Conservation (phyloP, 2,113 vertebrate species). For the Colius striatus region DNA sequence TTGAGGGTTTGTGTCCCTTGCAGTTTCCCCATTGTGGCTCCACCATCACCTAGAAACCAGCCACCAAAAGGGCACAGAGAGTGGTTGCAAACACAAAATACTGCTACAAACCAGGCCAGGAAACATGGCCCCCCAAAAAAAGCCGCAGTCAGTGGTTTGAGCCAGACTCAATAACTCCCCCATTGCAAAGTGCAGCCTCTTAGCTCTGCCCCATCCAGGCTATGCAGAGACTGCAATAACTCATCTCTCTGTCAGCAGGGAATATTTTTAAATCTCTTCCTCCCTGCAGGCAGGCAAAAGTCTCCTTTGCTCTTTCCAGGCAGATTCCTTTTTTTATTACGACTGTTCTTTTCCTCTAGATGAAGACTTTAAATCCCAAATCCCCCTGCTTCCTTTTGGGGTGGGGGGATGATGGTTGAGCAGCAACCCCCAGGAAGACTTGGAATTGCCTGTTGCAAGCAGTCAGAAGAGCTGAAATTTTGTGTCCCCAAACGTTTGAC, state of each 20-base stretch:
- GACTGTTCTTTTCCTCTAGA: not conserved
- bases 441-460: not conserved
- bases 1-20: accelerated
- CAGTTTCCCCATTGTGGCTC: not conserved
- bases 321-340: not conserved
- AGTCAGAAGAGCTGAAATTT: not conserved
- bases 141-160: not conserved
- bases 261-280: constrained; percentile 22
- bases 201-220: not conserved
- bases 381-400: not conserved
- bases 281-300: constrained; percentile 20
- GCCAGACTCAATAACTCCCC: not conserved
- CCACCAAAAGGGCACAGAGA: accelerated
- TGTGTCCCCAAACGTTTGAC: not conserved
- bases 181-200: not conserved
- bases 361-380: not conserved
- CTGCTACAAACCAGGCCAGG: not conserved
- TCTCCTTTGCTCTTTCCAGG: not conserved
- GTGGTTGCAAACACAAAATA: accelerated
- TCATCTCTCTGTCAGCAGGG: constrained; percentile 4
- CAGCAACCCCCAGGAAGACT: not conserved
- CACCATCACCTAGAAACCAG: not conserved
- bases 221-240: not conserved
- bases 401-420: not conserved
- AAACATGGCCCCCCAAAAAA: not conserved